Conservation (phyloP, 2,888 invertebrate genomes). For the Bugula neritina region DNA sequence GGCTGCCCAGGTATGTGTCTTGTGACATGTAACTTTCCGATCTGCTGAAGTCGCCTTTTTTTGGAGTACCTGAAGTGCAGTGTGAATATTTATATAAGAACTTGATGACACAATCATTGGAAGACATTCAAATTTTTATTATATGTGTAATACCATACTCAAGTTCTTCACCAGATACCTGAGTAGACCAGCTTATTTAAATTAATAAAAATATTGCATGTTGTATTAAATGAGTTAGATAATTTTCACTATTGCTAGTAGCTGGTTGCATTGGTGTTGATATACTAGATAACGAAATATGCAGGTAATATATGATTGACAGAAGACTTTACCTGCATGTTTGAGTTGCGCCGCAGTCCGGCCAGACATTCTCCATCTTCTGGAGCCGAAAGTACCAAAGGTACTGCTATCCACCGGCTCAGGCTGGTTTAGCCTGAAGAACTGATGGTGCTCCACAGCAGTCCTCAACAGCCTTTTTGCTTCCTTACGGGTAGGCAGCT, state of each 20-base stretch:
- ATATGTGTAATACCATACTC: too few species aligned
- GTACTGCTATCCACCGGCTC: constrained; percentile 21
- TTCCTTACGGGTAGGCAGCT: constrained; percentile 84
- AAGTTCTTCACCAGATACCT: too few species aligned
- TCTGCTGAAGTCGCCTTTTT: neutral
- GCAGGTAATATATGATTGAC: too few species aligned
- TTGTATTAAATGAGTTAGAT: too few species aligned
- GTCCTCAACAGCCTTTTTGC: constrained; percentile 98
- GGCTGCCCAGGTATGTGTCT: neutral
- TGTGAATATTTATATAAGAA: too few species aligned
- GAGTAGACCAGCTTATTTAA: too few species aligned
- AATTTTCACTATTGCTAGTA: too few species aligned
- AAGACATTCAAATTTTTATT: too few species aligned
- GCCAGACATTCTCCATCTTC: constrained; percentile 26
- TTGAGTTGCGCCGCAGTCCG: constrained; percentile 17
- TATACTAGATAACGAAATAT: too few species aligned
- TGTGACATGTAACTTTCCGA: neutral
- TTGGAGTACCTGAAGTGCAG: constrained; percentile 17
- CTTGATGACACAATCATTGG: too few species aligned
- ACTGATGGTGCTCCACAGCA: constrained; percentile 98
- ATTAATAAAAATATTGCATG: too few species aligned
- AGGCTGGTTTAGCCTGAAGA: constrained; percentile 66
- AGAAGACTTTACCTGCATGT: constrained; percentile 20
- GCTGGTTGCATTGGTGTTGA: too few species aligned
- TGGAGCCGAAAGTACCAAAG: constrained; percentile 22